phyloP scores from a whole-genome alignment of 2,888 invertebrate genomes.

The Bembecia ichneumoniformis region DNA sequence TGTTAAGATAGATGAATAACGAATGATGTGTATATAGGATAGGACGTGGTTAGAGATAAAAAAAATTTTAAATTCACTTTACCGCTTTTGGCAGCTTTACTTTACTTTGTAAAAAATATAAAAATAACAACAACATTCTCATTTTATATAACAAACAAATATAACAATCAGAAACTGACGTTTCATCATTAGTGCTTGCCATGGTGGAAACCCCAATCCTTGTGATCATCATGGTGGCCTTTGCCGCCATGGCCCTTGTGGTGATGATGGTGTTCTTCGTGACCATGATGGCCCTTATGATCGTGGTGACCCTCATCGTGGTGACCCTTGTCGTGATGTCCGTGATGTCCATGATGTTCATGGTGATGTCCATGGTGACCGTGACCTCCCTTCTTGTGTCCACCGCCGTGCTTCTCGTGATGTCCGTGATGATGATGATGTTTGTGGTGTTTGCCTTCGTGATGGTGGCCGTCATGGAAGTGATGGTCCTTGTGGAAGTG shows the following conservation, averaged over 20 bases:
- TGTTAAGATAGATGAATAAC: too few species aligned
- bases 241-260: constrained; percentile 84
- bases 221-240: constrained; percentile 80
- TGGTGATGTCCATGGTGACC: constrained; percentile 84
- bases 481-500: constrained; percentile 90
- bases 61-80: too few species aligned
- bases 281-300: constrained; percentile 84
- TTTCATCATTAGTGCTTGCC: constrained; percentile 50
- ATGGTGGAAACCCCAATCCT: constrained; percentile 79
- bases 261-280: constrained; percentile 80
- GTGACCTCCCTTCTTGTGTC: constrained; percentile 85
- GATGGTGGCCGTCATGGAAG: constrained; percentile 89
- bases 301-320: constrained; percentile 85
- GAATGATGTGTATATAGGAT: too few species aligned
- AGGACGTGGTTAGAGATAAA: too few species aligned
- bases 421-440: constrained; percentile 82
- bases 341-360: constrained; percentile 83
- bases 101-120: constrained; percentile 5
- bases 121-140: constrained; percentile 13
- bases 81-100: not conserved
- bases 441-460: constrained; percentile 86
- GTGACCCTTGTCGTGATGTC: constrained; percentile 85
- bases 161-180: constrained; percentile 8
- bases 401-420: constrained; percentile 80
- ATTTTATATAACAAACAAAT: constrained; percentile 1